Conservation (phyloP, 2,888 invertebrate species). For the Isoperla grammatica region DNA sequence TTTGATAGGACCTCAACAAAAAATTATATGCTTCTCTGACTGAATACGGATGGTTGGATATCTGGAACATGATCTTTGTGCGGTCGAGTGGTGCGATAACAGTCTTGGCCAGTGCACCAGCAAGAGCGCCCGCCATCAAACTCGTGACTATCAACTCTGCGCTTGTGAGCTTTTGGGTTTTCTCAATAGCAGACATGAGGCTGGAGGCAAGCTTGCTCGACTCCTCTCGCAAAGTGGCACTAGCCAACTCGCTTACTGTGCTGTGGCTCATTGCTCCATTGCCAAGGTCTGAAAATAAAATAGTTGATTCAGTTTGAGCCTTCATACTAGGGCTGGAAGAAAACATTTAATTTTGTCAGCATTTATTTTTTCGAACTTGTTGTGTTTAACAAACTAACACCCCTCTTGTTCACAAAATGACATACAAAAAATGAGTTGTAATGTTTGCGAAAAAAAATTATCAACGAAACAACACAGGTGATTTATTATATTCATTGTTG, state of each 20-base stretch:
- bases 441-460: too few relatives aligned
- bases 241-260: too few relatives aligned
- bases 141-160: constrained; percentile 69
- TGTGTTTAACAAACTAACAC: too few relatives aligned
- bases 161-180: constrained; percentile 42
- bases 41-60: constrained; percentile 63
- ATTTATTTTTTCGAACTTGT: too few relatives aligned
- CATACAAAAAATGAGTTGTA: too few relatives aligned
- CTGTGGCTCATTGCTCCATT: neutral
- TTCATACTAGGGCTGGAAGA: too few relatives aligned
- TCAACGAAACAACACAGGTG: too few relatives aligned
- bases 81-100: constrained; percentile 95
- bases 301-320: too few relatives aligned
- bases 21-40: constrained; percentile 65
- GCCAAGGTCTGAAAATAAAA: neutral
- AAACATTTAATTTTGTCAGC: too few relatives aligned
- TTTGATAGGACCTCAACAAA: constrained; percentile 59
- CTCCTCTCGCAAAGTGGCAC: too few relatives aligned
- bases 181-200: neutral
- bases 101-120: constrained; percentile 94
- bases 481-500: too few relatives aligned
- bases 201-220: neutral
- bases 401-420: too few relatives aligned
- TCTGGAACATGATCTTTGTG: constrained; percentile 90
- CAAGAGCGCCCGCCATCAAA: constrained; percentile 83